Percentiles rank a stretch among this genome's conserved stretches.
Conservation (phyloP, 2,888 invertebrate species). For the Trichogramma evanescens region DNA sequence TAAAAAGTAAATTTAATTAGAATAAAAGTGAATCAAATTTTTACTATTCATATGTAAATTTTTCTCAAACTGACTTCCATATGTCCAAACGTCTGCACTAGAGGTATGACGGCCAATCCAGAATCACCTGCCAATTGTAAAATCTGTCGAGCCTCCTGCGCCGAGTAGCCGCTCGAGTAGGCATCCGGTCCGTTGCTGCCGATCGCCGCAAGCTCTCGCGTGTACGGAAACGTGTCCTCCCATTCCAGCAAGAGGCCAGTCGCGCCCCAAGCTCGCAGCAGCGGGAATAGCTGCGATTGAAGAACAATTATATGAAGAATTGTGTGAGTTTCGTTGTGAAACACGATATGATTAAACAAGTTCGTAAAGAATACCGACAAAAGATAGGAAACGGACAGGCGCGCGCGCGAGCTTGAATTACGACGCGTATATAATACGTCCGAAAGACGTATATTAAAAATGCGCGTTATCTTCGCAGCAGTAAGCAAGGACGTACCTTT, state of each 20-base stretch:
- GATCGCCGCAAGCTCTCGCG: conserved; percentile 54
- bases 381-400: no score
- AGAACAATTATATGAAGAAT: background rate
- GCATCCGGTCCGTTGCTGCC: conserved; percentile 50
- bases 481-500: conserved; percentile 46
- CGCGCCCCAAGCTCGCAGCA: conserved; percentile 62
- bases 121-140: conserved; percentile 60
- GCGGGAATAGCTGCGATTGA: conserved; percentile 53
- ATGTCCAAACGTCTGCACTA: conserved; percentile 84
- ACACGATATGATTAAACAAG: background rate
- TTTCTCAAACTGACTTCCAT: conserved; percentile 54
- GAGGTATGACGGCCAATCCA: conserved; percentile 65
- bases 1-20: conserved; percentile 43
- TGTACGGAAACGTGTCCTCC: conserved; percentile 85
- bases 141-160: conserved; percentile 61
- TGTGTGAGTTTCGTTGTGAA: background rate
- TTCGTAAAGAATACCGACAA: no score
- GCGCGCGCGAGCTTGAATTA: no score
- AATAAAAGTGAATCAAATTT: conserved; percentile 53
- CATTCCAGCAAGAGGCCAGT: conserved; percentile 79
- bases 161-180: conserved; percentile 55
- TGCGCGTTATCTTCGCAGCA: conserved; percentile 11
- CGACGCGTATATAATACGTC: no score
- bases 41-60: background rate
- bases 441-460: conserved; percentile 24